Evolutionary conservation across 2,797 vertebrate genomes (phyloP).

Genomic region (Gymnoscopelus braueri): DNA sequence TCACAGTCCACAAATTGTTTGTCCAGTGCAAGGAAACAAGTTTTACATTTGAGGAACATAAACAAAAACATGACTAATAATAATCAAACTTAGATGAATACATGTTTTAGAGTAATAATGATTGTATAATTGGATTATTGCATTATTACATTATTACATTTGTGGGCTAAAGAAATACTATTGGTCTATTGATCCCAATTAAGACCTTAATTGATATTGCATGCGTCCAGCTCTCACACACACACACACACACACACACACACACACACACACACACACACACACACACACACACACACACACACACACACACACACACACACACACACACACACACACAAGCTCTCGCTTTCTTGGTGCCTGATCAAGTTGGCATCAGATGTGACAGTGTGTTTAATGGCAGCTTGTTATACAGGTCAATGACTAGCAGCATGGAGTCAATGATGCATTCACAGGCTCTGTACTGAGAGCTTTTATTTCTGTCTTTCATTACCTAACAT

Average conservation of each 20-base stretch:
- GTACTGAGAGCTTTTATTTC: conserved; percentile 48
- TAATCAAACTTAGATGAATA: too few species aligned
- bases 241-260: neutral
- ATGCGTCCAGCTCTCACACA: neutral
- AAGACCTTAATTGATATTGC: too few species aligned
- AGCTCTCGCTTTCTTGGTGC: neutral
- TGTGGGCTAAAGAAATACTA: too few species aligned
- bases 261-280: neutral
- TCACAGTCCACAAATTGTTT: too few species aligned
- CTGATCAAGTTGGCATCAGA: conserved; percentile 60
- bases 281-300: neutral
- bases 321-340: neutral
- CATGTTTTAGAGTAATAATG: too few species aligned
- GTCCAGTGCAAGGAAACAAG: too few species aligned
- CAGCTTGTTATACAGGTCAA: conserved; percentile 60
- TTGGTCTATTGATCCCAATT: too few species aligned
- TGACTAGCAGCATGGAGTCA: conserved; percentile 36
- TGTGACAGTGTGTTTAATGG: conserved; percentile 68
- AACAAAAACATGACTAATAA: too few species aligned
- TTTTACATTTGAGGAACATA: too few species aligned
- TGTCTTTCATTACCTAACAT: conserved; percentile 3
- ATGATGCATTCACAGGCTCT: conserved; percentile 48
- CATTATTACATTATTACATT: too few species aligned
- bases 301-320: conserved; percentile 1
- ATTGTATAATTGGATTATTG: too few species aligned